Base-by-base conservation (phyloP, 2,113 vertebrate species). In the Melanotaenia duboulayi region DNA sequence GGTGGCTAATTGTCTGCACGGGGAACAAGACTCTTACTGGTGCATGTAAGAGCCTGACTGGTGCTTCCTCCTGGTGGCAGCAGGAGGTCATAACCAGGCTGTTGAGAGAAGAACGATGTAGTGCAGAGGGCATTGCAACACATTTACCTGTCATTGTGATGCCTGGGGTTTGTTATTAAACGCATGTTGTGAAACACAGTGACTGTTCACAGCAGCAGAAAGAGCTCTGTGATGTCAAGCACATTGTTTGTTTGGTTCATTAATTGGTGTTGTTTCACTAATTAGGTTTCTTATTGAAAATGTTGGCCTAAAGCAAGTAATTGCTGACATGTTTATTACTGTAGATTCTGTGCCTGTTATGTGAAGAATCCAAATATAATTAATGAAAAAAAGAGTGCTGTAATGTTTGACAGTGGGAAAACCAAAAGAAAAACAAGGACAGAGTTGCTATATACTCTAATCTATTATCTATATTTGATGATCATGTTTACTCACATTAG, bases 1-100 rank as follows among this genome's bases (percentile, higher is more conserved):
- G 89, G 84, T 91, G 92, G 90, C 87, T 92, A 93, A 95, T 92
- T 91, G 85, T 85, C 66, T 87, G 48, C 50, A 82, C 71, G 87
- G 75, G 77, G 78, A 87, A 77, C 81, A 77, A 68, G 78, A 22
- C 49, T 68, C 85, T 90, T 88, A 87, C 78, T 85, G 25, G 90
- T 92, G 91, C 87, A 0, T 65, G 90, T 49, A 22, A 55, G 73
- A 86, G 65, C 20, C 83, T 78, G 85, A 65, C 42, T 74, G 81
- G 76, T 67, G 65, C 68, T 82, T 75, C 78, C 74, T 88, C 71
- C 81, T 82, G 80, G 85, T 81, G 78, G 78, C 80, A 60, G 86
- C 80, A 49, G 76, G 90, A 86, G 71, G 80, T 60, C 80, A 59
- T 61, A 59, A 56, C 48, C 74, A 37, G 75, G 71, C 37, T 22